These are phyloP conservation scores for Chaetodon auriga DNA, from an alignment of 2,113 vertebrate species.

Conservation along the genomic window DNA sequence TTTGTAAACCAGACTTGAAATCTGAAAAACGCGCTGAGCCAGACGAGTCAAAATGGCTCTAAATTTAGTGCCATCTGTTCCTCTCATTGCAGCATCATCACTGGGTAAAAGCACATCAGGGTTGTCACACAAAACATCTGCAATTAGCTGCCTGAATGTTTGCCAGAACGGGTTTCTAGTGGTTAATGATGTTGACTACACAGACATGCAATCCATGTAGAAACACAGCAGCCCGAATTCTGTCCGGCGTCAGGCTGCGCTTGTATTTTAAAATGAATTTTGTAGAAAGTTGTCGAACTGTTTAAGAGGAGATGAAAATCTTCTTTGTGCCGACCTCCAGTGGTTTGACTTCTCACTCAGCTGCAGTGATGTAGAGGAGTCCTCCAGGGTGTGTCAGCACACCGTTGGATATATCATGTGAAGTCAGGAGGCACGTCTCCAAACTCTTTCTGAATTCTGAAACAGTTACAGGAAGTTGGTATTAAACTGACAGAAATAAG, in stretches of 20 bases:
- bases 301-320: neutral
- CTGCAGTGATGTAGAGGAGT: neutral
- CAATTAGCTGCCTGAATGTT: conserved; percentile 20
- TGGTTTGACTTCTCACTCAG: neutral
- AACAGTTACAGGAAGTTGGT: neutral
- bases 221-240: conserved; percentile 4
- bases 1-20: neutral
- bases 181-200: conserved; percentile 12
- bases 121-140: conserved; percentile 19
- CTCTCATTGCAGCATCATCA: neutral
- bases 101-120: conserved; percentile 13
- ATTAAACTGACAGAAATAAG: too few species aligned
- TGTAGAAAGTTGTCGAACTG: neutral
- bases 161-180: conserved; percentile 2
- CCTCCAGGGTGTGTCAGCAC: too few species aligned
- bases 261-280: neutral
- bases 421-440: neutral
- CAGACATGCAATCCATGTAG: neutral
- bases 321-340: neutral
- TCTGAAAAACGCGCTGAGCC: neutral
- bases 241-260: neutral
- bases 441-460: neutral
- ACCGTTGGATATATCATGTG: too few species aligned
- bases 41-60: conserved; percentile 11
- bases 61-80: conserved; percentile 30